These are phyloP conservation scores for Rhagologus leucostigma DNA, from an alignment of 2,113 vertebrate species.

Conservation along the genomic window DNA sequence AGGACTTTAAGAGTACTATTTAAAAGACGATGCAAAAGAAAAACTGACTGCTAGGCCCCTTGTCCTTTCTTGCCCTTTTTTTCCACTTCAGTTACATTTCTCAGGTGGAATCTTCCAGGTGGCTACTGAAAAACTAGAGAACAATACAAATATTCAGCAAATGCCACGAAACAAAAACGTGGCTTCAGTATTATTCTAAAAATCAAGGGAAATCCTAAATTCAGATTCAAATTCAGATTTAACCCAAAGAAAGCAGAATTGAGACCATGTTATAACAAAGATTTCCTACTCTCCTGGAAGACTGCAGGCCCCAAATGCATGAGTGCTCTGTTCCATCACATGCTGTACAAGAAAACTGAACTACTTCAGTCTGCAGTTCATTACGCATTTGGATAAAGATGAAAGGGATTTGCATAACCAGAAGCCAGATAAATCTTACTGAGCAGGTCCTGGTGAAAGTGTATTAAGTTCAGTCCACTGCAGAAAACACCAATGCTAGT, in stretches of 20 bases:
- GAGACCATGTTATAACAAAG: background rate
- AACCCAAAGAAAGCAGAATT: background rate
- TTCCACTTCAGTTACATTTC: background rate
- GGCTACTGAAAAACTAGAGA: background rate
- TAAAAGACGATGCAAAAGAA: background rate
- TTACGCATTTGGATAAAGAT: background rate
- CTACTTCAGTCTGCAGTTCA: background rate
- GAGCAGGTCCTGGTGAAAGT: background rate
- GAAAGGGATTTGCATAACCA: background rate
- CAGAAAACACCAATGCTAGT: background rate
- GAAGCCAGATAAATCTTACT: background rate
- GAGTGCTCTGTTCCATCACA: background rate
- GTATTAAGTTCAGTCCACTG: background rate
- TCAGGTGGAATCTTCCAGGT: background rate
- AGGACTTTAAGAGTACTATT: background rate
- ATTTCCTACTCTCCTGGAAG: background rate
- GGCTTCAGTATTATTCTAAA: background rate
- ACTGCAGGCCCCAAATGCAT: background rate
- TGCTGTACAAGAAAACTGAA: background rate
- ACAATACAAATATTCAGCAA: background rate
- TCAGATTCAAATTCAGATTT: background rate
- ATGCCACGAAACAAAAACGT: background rate
- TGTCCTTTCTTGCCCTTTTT: background rate
- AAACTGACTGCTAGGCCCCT: background rate
- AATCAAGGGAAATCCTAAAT: background rate